phyloP scores from a whole-genome alignment of 2,113 vertebrate species.

The Entomyzon cyanotis region DNA sequence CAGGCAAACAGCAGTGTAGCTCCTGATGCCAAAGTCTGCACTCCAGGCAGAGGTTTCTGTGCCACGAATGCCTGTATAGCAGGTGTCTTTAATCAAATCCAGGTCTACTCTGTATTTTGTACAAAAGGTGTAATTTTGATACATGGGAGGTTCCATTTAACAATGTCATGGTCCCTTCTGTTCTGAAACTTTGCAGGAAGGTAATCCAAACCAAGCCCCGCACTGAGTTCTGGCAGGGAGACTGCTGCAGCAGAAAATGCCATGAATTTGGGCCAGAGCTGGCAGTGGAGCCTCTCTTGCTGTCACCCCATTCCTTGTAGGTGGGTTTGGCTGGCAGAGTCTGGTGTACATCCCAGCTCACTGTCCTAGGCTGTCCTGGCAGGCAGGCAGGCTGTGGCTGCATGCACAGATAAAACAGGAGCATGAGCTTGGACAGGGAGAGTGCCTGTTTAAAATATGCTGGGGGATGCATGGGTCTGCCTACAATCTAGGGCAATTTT shows the following conservation, averaged over 20 bases:
- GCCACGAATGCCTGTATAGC: background rate
- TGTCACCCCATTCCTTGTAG: rapidly evolving
- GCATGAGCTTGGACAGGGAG: background rate
- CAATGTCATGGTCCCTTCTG: background rate
- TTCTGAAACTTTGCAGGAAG: background rate
- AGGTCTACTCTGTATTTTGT: background rate
- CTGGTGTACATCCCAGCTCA: rapidly evolving
- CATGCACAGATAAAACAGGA: background rate
- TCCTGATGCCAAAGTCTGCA: background rate
- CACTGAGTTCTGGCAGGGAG: rapidly evolving
- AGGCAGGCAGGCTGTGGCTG: background rate
- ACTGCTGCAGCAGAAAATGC: background rate
- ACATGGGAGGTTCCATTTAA: background rate
- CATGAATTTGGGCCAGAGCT: background rate
- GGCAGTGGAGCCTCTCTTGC: background rate
- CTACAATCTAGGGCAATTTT: background rate
- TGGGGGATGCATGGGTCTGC: background rate
- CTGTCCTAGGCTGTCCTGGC: background rate
- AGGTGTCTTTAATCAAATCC: background rate
- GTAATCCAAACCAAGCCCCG: background rate
- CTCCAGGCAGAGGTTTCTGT: background rate
- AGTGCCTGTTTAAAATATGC: rapidly evolving
- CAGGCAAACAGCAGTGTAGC: background rate
- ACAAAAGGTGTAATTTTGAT: background rate
- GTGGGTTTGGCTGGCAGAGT: background rate